Conservation (phyloP, 2,888 invertebrate genomes). For the Hyppa rectilinea region DNA sequence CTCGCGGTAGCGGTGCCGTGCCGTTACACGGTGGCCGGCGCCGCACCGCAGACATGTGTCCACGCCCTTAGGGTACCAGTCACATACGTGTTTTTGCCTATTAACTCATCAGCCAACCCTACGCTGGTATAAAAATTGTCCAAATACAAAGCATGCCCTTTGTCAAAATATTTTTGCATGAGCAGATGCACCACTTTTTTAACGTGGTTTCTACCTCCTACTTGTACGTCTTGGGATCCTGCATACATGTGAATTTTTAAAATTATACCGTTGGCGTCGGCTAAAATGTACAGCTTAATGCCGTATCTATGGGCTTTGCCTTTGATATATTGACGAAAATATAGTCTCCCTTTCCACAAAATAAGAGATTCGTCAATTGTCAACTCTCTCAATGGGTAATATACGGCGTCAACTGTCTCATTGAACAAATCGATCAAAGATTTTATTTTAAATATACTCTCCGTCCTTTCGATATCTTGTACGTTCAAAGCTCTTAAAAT, state of each 20-base stretch:
- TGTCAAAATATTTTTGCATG: slow-evolving; percentile 55
- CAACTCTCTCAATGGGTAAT: slow-evolving; percentile 58
- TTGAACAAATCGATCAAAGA: slow-evolving; percentile 61
- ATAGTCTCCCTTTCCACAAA: slow-evolving; percentile 60
- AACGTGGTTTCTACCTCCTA: slow-evolving; percentile 55
- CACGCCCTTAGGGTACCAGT: slow-evolving; percentile 63
- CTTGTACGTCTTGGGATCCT: slow-evolving; percentile 49
- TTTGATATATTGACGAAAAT: slow-evolving; percentile 62
- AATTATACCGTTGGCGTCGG: slow-evolving; percentile 58
- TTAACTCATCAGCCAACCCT: slow-evolving; percentile 55
- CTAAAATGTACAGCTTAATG: slow-evolving; percentile 59
- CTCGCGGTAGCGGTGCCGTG: too few species aligned
- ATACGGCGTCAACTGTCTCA: slow-evolving; percentile 50
- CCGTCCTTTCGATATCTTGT: slow-evolving; percentile 48
- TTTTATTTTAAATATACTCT: slow-evolving; percentile 64
- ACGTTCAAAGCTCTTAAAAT: too few species aligned
- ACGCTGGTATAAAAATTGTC: slow-evolving; percentile 61
- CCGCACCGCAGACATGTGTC: too few species aligned
- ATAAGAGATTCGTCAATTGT: slow-evolving; percentile 62
- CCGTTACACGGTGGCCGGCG: too few species aligned
- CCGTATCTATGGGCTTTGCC: slow-evolving; percentile 55
- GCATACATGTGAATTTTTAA: slow-evolving; percentile 63
- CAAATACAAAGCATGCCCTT: slow-evolving; percentile 54
- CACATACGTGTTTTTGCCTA: slow-evolving; percentile 57
- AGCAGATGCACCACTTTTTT: slow-evolving; percentile 55